Base-by-base conservation (phyloP, 2,113 vertebrate genomes). In the Oreochromis niloticus region DNA sequence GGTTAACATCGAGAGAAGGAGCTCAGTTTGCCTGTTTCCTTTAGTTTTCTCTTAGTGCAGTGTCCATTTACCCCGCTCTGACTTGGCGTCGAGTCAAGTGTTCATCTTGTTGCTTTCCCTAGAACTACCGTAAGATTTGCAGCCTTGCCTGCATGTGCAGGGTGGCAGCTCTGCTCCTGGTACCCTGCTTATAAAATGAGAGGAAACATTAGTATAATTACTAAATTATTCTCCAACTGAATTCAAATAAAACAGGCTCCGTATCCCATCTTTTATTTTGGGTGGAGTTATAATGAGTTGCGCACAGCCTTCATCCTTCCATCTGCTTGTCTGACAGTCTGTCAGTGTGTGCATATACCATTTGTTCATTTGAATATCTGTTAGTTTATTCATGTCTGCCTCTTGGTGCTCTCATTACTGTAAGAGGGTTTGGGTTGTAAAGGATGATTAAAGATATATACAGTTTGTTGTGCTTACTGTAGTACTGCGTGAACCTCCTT, bases 401-500 rank as follows among this genome's bases (percentile, higher is more conserved):
- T 78, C 73, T 78, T 34, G 19, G 27, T 52, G 27, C 73, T 78
- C 17, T 50, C 46, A 52, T 78, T 78, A 52, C 46, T 78, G 73
- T 78, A 34, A 32, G 46, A 50, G 17, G 16, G 73, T 78, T 50
- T 52, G 27, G 46, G 46, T 17, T 78, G 27, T 78, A 75, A 48
- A 30, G 27, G 43, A 52, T n/a, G 30, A 78, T 78, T 13, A 52
- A 30, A 73, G 27, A 78, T 34, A 19, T 48, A 27, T n/a, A 19
- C 36, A 46, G 24, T 32, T 63, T 11, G 36, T 7, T 9, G 66
- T 63, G 82, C 94, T 94, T 66, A 96, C 96, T 50, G 93, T 89
- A 5, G 95, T 94, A 12, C 91, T 95, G 19, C 94, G 86, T 46
- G 95, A 95, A 8, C 90, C 91, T 14, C 88, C 89, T 87, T 97